Conservation (phyloP, 23 tunicate genomes). For the Trididemnum clinides region DNA sequence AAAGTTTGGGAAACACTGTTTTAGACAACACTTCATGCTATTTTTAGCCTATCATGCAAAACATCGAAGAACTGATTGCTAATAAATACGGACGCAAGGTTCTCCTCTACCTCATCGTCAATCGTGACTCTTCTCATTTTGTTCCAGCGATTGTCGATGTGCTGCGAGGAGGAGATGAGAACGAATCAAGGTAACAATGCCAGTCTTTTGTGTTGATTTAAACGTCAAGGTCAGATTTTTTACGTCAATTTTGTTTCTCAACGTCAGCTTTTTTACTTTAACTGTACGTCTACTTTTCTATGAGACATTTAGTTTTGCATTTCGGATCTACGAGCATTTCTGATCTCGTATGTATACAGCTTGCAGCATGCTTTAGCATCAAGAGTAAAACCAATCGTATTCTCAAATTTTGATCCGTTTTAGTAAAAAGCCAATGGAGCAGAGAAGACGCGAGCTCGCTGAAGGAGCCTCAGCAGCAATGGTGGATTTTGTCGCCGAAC, state of each 20-base stretch:
- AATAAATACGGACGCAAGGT: conserved; percentile 90
- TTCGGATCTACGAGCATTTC: no score
- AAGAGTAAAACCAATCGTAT: no score
- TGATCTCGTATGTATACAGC: no score
- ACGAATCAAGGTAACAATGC: conserved; percentile 63
- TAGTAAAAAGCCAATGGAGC: conserved; percentile 86
- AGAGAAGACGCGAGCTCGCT: conserved; percentile 59
- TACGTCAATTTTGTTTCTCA: no score
- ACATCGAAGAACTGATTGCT: conserved; percentile 39
- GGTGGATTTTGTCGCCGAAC: conserved; percentile 22
- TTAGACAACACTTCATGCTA: no score
- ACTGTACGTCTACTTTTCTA: no score
- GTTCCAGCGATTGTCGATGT: conserved; percentile 67
- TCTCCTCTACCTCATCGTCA: conserved; percentile 64
- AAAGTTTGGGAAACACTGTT: no score
- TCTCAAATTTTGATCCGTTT: background rate
- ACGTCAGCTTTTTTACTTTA: no score
- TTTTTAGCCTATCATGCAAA: conserved; percentile 67
- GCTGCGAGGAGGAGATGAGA: conserved; percentile 69
- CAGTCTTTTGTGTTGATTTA: no score
- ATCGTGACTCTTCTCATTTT: conserved; percentile 79
- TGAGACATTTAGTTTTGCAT: no score
- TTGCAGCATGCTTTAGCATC: no score
- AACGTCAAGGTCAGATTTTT: no score
- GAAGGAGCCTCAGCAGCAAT: conserved; percentile 66